These are phyloP conservation scores for Sterrhoptilus dennistouni DNA, from an alignment of 2,113 vertebrate species.

Conservation along the genomic window DNA sequence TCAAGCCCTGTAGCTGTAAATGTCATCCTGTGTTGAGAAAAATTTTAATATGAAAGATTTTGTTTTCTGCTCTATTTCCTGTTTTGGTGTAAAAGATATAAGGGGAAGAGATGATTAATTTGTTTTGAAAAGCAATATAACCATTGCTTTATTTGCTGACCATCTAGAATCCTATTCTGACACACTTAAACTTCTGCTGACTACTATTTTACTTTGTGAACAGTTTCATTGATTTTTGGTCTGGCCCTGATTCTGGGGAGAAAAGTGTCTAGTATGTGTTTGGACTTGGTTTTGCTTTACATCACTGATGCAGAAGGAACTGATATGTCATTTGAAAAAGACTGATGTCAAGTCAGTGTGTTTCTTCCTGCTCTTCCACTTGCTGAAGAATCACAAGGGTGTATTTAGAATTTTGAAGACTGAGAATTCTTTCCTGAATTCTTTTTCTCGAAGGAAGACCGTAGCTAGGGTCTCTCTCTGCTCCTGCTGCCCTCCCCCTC, in stretches of 20 bases:
- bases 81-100: not conserved
- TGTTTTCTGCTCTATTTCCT: slow-evolving; percentile 24
- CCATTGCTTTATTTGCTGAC: not conserved
- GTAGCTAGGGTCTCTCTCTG: not conserved
- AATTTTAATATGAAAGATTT: not conserved
- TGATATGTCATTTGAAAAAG: not conserved
- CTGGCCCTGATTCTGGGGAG: not conserved
- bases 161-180: not conserved
- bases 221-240: slow-evolving; percentile 10
- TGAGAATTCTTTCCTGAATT: not conserved
- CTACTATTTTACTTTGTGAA: not conserved
- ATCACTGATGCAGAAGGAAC: not conserved
- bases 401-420: not conserved
- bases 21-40: not conserved
- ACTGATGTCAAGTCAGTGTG: not conserved
- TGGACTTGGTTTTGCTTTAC: not conserved
- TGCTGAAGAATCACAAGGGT: not conserved
- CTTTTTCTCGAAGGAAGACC: not conserved
- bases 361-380: not conserved
- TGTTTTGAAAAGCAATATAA: not conserved
- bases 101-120: not conserved
- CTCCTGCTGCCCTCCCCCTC: no score
- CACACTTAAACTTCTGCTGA: not conserved
- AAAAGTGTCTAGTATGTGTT: not conserved
- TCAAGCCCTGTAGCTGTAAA: slow-evolving; percentile 4